These are phyloP conservation scores for Zalophus californianus DNA, from an alignment of 2,797 vertebrate species.

Conservation along the genomic window DNA sequence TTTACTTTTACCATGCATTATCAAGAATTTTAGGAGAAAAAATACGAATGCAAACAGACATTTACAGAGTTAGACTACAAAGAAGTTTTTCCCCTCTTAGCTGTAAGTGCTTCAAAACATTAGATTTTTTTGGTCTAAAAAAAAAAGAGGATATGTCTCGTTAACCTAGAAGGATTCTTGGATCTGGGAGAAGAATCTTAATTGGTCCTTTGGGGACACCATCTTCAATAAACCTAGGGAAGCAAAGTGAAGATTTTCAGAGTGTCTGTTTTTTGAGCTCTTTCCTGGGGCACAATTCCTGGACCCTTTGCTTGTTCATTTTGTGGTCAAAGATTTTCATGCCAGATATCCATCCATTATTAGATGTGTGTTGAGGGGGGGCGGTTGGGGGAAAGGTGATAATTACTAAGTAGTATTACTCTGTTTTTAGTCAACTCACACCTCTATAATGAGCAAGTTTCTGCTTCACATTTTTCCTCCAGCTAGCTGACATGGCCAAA, in stretches of 20 bases:
- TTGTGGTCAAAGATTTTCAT: constrained; percentile 39
- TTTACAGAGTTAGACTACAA: constrained; percentile 30
- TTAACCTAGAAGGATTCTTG: constrained; percentile 16
- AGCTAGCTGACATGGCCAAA: constrained; percentile 63
- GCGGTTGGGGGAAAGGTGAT: not conserved
- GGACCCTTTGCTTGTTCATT: not conserved
- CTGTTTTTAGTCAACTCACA: constrained; percentile 58
- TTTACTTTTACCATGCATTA: not conserved
- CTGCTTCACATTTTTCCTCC: constrained; percentile 38
- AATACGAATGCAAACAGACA: constrained; percentile 21
- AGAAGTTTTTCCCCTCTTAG: not conserved
- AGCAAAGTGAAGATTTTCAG: constrained; percentile 42
- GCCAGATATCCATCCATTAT: not conserved
- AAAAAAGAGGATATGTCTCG: not conserved
- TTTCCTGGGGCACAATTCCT: constrained; percentile 1
- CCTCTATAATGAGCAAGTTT: constrained; percentile 66
- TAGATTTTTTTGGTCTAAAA: constrained; percentile 22
- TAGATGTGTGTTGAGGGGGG: not conserved
- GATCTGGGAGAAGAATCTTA: not conserved
- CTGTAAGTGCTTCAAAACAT: constrained; percentile 18
- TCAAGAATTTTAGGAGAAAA: constrained; percentile 35
- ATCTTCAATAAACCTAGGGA: not conserved
- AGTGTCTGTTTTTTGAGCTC: not conserved
- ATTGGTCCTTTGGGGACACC: not conserved
- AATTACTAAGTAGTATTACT: constrained; percentile 51